Evolutionary conservation across 2,113 vertebrate genomes (phyloP).

Genomic region (Xenopus laevis): DNA sequence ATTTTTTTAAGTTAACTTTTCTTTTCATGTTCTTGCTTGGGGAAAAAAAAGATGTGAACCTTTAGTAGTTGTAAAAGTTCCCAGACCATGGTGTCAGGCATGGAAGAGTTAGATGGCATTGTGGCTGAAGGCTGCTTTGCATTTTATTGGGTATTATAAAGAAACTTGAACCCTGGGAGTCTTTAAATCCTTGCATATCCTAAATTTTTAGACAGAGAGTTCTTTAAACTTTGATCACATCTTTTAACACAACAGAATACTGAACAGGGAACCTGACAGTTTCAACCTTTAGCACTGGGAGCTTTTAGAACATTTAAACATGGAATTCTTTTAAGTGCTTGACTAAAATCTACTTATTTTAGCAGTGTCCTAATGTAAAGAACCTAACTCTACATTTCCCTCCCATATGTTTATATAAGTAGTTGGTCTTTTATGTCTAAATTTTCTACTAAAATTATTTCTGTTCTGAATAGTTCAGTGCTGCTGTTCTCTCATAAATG

Average conservation of each 20-base stretch:
- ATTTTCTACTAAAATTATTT: too few species aligned
- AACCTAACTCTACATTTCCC: too few species aligned
- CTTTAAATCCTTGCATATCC: conserved; percentile 7
- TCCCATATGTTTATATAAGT: too few species aligned
- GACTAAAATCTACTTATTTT: too few species aligned
- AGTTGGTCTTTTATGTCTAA: too few species aligned
- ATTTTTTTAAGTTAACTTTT: neutral
- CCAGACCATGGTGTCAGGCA: conserved; percentile 19
- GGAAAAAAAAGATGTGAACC: conserved; percentile 13
- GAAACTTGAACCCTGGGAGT: neutral
- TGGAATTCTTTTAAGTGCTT: too few species aligned
- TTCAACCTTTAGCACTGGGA: neutral
- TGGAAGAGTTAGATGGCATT: conserved; percentile 3
- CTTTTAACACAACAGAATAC: neutral
- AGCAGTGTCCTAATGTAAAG: too few species aligned
- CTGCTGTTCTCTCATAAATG: too few species aligned
- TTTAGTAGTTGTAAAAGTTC: conserved; percentile 9
- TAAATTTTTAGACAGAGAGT: neutral
- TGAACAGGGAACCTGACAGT: neutral
- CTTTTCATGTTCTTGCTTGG: conserved; percentile 10
- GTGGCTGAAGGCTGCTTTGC: conserved; percentile 14
- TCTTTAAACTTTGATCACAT: neutral
- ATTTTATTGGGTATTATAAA: conserved; percentile 9
- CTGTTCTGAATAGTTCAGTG: too few species aligned
- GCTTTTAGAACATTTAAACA: too few species aligned